phyloP scores from a whole-genome alignment of 2,797 vertebrate species.

The Gobio occitaniae region DNA sequence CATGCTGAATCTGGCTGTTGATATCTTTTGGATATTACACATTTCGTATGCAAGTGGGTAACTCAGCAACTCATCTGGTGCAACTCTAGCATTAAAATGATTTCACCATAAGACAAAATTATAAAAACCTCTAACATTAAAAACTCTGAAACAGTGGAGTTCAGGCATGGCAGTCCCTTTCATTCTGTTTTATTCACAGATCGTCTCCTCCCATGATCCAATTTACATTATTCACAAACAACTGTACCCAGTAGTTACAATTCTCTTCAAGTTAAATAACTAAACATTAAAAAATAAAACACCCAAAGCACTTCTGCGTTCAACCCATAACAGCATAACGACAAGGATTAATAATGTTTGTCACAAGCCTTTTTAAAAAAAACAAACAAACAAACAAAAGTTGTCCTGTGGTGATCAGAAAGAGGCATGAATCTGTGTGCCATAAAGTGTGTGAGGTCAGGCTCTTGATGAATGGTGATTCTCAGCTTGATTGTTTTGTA shows the following conservation, averaged over 20 bases:
- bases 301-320: slow-evolving; percentile 64
- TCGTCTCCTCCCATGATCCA: slow-evolving; percentile 57
- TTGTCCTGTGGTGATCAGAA: slow-evolving; percentile 66
- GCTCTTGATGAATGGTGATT: slow-evolving; percentile 61
- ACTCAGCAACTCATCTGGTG: background rate
- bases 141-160: slow-evolving; percentile 12
- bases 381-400: background rate
- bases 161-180: slow-evolving; percentile 64
- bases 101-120: background rate
- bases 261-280: slow-evolving; percentile 90
- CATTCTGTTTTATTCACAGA: slow-evolving; percentile 68
- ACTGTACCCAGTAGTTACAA: slow-evolving; percentile 83
- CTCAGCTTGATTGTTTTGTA: slow-evolving; percentile 53
- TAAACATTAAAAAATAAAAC: slow-evolving; percentile 82
- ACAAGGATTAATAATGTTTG: slow-evolving; percentile 53
- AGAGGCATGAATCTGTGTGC: slow-evolving; percentile 74
- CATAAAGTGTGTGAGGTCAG: slow-evolving; percentile 85
- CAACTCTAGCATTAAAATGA: background rate
- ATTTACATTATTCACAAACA: slow-evolving; percentile 99
- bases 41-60: background rate
- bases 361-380: slow-evolving; percentile 36
- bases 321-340: slow-evolving; percentile 59
- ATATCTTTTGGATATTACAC: background rate
- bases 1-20: background rate
- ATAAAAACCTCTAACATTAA: slow-evolving; percentile 22